These are phyloP conservation scores for Aphidius colemani DNA, from an alignment of 2,888 invertebrate genomes.

Conservation along the genomic window DNA sequence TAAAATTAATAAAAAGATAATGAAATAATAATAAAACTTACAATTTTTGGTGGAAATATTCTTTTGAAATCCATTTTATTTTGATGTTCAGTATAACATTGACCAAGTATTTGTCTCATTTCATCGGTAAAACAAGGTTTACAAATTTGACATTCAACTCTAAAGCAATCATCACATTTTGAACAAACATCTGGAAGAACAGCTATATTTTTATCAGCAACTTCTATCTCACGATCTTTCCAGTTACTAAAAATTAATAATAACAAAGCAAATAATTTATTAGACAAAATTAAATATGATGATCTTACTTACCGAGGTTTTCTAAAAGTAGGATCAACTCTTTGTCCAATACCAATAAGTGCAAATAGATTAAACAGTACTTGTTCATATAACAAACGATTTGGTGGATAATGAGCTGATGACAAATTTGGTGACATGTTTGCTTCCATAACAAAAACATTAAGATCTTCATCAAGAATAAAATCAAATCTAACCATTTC, in stretches of 20 bases:
- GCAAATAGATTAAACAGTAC: slow-evolving; percentile 83
- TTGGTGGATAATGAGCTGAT: slow-evolving; percentile 89
- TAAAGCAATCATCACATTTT: slow-evolving; percentile 68
- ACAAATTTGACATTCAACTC: slow-evolving; percentile 77
- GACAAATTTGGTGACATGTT: slow-evolving; percentile 99
- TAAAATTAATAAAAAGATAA: slow-evolving; percentile 25
- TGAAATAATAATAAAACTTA: slow-evolving; percentile 38
- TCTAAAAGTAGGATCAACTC: slow-evolving; percentile 59
- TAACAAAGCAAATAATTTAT: no score
- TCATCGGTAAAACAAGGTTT: slow-evolving; percentile 72
- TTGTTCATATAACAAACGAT: slow-evolving; percentile 88
- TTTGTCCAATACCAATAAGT: slow-evolving; percentile 74
- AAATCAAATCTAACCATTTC: slow-evolving; percentile 96
- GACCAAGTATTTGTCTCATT: slow-evolving; percentile 66
- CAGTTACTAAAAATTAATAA: slow-evolving; percentile 36
- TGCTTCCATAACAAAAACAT: slow-evolving; percentile 89
- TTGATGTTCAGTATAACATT: slow-evolving; percentile 79
- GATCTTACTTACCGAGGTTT: slow-evolving; percentile 57
- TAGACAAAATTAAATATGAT: no score
- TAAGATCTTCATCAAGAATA: slow-evolving; percentile 83
- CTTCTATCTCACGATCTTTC: slow-evolving; percentile 68
- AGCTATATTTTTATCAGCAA: slow-evolving; percentile 79
- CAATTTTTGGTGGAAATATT: slow-evolving; percentile 78
- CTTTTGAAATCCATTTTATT: slow-evolving; percentile 80
- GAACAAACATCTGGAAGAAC: slow-evolving; percentile 75